phyloP scores from a whole-genome alignment of 2,113 vertebrate species.

The Pipa parva region DNA sequence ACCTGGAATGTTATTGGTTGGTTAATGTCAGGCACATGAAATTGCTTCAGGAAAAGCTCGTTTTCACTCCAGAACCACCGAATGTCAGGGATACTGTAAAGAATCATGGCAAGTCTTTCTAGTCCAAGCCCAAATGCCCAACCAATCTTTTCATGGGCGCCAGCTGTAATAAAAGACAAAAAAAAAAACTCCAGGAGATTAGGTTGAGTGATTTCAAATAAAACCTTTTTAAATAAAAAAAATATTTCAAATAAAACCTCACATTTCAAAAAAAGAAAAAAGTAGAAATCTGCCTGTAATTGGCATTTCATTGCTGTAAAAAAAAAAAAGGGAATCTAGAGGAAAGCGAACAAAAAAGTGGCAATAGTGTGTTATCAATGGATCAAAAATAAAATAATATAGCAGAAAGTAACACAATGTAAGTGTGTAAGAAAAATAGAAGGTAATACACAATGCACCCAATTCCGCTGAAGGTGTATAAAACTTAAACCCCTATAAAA shows the following conservation, averaged over 20 bases:
- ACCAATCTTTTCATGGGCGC: constrained; percentile 76
- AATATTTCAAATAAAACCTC: constrained; percentile 13
- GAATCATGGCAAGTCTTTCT: constrained; percentile 89
- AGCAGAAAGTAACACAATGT: too few species aligned
- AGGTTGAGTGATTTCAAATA: constrained; percentile 25
- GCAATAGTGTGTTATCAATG: too few species aligned
- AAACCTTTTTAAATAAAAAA: constrained; percentile 12
- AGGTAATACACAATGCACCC: too few species aligned
- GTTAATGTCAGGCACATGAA: constrained; percentile 68
- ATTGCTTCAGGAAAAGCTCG: constrained; percentile 83
- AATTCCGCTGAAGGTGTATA: too few species aligned
- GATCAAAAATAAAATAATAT: too few species aligned
- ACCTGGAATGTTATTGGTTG: constrained; percentile 82
- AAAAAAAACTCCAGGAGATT: constrained; percentile 30
- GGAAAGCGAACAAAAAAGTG: too few species aligned
- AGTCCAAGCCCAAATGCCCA: constrained; percentile 93
- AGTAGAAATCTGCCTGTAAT: constrained; percentile 45
- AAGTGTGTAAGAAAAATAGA: too few species aligned
- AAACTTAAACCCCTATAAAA: too few species aligned
- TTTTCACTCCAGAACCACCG: constrained; percentile 93
- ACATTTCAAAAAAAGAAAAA: constrained; percentile 23
- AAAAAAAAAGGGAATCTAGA: too few species aligned
- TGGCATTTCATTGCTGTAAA: constrained; percentile 47
- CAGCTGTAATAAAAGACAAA: constrained; percentile 67
- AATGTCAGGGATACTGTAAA: constrained; percentile 87